Evolutionary conservation across 2,888 invertebrate genomes (phyloP).

Genomic region (Clivina fossor): DNA sequence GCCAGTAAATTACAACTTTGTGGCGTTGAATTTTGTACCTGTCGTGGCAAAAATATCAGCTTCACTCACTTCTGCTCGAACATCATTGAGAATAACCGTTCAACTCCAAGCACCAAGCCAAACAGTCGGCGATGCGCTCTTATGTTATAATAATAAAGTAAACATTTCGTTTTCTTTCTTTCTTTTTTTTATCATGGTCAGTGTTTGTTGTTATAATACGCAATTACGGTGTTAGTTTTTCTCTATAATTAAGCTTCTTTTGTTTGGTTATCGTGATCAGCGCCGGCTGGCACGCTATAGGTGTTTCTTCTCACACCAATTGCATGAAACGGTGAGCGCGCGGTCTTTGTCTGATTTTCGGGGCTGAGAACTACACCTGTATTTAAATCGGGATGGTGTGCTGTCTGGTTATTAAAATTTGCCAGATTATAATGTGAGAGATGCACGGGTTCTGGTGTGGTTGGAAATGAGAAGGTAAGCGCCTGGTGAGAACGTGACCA

Average conservation of each 20-base stretch:
- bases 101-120: no score
- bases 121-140: conserved; percentile 10
- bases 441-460: no score
- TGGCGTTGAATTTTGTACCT: conserved; percentile 29
- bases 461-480: no score
- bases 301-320: conserved; percentile 21
- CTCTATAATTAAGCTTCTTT: conserved; percentile 34
- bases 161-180: conserved; percentile 26
- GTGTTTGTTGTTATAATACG: conserved; percentile 35
- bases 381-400: conserved; percentile 32
- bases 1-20: conserved; percentile 27
- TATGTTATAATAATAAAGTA: conserved; percentile 29
- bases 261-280: conserved; percentile 35
- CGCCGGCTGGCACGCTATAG: conserved; percentile 30
- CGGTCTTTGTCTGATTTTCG: conserved; percentile 1
- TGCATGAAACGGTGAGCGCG: no score
- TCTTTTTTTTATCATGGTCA: no score
- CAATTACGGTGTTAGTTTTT: conserved; percentile 35
- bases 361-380: conserved; percentile 21
- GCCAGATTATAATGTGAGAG: not conserved
- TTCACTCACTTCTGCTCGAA: no score
- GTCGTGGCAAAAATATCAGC: conserved; percentile 33
- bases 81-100: no score
- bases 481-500: no score
- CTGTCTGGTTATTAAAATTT: not conserved